phyloP scores from a whole-genome alignment of 2,888 invertebrate species.

The Drosophila peninsularis region DNA sequence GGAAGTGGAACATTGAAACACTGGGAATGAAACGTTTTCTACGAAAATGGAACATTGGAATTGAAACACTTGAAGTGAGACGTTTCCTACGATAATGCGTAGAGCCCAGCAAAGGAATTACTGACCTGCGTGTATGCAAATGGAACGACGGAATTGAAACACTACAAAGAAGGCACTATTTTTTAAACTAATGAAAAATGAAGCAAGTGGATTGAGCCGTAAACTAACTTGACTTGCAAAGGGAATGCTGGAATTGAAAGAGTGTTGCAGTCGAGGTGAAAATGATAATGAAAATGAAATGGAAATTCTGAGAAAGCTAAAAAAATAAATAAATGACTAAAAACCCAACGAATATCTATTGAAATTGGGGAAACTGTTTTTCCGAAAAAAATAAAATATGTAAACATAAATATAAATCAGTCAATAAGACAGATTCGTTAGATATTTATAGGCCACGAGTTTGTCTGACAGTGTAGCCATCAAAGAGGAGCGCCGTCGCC shows the following conservation, averaged over 20 bases:
- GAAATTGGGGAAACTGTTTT: not conserved
- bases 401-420: not conserved
- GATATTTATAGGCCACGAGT: not conserved
- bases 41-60: not conserved
- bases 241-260: not conserved
- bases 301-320: no score
- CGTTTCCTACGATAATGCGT: no score
- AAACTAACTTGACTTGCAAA: no score
- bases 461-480: slow-evolving; percentile 40
- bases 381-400: not conserved
- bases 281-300: not conserved
- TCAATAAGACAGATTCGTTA: not conserved
- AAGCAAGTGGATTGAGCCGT: no score
- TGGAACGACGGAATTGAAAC: not conserved
- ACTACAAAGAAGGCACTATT: no score
- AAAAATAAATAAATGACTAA: not conserved
- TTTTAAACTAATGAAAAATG: no score
- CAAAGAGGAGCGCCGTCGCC: slow-evolving; percentile 46
- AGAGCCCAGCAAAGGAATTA: no score
- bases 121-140: not conserved
- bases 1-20: not conserved
- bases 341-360: no score
- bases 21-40: not conserved
- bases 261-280: not conserved
- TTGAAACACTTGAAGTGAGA: not conserved